A percentile compares a stretch with the other conserved stretches of the same genome.
These are phyloP conservation scores for Epizoanthus scotinus DNA, from an alignment of 92 coral and sea anemone genomes.

Conservation along the genomic window DNA sequence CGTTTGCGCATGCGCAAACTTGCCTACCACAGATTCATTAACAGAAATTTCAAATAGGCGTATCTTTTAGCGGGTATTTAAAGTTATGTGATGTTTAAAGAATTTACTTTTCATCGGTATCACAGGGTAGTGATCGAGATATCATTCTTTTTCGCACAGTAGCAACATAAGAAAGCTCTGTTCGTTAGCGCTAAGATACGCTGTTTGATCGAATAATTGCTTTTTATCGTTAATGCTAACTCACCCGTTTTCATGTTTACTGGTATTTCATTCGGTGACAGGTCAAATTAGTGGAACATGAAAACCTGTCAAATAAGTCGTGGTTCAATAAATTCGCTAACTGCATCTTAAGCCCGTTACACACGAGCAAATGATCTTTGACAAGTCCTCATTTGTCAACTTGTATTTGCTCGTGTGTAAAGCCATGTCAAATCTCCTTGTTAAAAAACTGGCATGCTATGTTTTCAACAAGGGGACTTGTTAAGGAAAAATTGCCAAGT, in stretches of 20 bases:
- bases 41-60: neutral
- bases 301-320: constrained; percentile 10
- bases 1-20: constrained; percentile 56
- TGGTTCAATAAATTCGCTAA: neutral
- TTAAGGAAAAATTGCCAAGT: no score
- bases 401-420: no score
- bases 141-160: neutral
- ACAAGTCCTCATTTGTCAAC: no score
- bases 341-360: neutral
- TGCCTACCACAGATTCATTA: constrained; percentile 28
- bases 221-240: constrained; percentile 1
- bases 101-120: neutral
- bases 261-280: constrained; percentile 26
- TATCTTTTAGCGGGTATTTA: neutral
- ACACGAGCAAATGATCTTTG: no score
- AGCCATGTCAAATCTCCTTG: no score
- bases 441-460: no score
- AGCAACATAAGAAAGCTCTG: neutral
- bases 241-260: neutral
- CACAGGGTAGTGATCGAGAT: neutral
- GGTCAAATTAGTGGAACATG: constrained; percentile 30
- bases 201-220: neutral
- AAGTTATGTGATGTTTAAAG: neutral
- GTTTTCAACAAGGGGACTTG: no score
- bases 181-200: no score